Conservation (phyloP, 2,888 invertebrate species). For the Sphaerophoria taeniata region DNA sequence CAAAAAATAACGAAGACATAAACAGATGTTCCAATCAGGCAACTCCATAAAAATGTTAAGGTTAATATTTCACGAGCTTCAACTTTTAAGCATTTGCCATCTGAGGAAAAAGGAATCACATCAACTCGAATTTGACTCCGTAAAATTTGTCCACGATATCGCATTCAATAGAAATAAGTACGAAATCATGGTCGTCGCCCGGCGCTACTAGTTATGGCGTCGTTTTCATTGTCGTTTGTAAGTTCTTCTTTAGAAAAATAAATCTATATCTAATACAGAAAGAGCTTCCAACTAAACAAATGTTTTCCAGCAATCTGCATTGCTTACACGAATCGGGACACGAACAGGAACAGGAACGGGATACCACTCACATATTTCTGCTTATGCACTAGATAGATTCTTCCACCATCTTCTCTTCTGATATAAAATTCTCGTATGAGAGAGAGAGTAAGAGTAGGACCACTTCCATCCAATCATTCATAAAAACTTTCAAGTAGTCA, state of each 20-base stretch:
- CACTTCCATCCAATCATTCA: no score
- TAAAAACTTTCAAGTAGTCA: conserved; percentile 68
- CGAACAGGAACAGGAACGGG: conserved; percentile 16
- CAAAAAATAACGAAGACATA: no score
- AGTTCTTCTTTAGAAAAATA: conserved; percentile 41
- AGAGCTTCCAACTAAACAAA: conserved; percentile 23
- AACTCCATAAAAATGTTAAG: conserved; percentile 34
- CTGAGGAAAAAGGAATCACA: no score
- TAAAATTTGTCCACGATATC: background rate
- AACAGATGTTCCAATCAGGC: conserved; percentile 30
- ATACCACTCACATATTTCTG: conserved; percentile 1
- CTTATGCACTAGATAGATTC: no score
- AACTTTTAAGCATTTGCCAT: no score
- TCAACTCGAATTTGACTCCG: conserved; percentile 32
- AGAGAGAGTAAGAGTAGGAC: no score
- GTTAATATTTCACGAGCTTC: conserved; percentile 37
- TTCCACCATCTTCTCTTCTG: no score
- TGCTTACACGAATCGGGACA: conserved; percentile 48
- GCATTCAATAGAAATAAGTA: background rate
- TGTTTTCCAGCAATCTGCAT: conserved; percentile 61
- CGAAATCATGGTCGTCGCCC: conserved; percentile 7
- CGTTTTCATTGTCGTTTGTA: conserved; percentile 34
- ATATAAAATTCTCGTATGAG: no score
- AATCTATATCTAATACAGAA: conserved; percentile 39
- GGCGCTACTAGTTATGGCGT: conserved; percentile 4